phyloP scores from a whole-genome alignment of 2,888 invertebrate genomes.

The Buathra laborator region DNA sequence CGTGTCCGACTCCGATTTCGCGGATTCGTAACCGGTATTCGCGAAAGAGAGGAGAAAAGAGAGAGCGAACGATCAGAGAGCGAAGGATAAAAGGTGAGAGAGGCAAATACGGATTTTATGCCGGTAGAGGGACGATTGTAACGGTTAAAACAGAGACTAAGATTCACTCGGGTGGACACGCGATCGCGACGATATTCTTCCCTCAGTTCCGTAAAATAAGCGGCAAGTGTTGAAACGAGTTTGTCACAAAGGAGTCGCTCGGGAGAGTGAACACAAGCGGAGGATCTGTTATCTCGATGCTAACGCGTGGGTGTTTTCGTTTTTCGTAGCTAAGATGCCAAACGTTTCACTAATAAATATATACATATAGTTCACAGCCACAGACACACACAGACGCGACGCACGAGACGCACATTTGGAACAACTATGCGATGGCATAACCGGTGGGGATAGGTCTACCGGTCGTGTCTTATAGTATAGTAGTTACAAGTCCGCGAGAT shows the following conservation, averaged over 20 bases:
- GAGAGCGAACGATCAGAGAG: slow-evolving; percentile 9
- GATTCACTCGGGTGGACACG: slow-evolving; percentile 57
- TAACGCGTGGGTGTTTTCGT: slow-evolving; percentile 61
- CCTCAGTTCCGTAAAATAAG: slow-evolving; percentile 3
- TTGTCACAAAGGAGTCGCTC: slow-evolving; percentile 53
- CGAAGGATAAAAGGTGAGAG: neutral
- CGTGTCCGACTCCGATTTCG: slow-evolving; percentile 65
- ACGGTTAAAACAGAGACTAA: slow-evolving; percentile 30
- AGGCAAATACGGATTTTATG: slow-evolving; percentile 4
- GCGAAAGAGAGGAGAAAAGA: slow-evolving; percentile 41
- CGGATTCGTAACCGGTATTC: slow-evolving; percentile 58
- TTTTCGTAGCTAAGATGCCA: slow-evolving; percentile 40
- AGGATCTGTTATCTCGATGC: slow-evolving; percentile 37
- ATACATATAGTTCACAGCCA: neutral
- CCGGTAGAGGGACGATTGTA: slow-evolving; percentile 28
- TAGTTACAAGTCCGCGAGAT: neutral
- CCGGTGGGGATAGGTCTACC: neutral
- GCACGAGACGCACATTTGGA: slow-evolving; percentile 2
- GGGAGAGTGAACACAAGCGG: slow-evolving; percentile 23
- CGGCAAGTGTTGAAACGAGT: slow-evolving; percentile 57
- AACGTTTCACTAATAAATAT: slow-evolving; percentile 46
- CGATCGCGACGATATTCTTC: slow-evolving; percentile 57
- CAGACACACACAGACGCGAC: neutral
- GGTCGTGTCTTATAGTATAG: neutral
- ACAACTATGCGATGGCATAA: slow-evolving; percentile 15